Evolutionary conservation across 2,113 vertebrate genomes (phyloP), one percentile per base, ranked within the genome.

Genomic region (Trochalopteron elliotii): DNA sequence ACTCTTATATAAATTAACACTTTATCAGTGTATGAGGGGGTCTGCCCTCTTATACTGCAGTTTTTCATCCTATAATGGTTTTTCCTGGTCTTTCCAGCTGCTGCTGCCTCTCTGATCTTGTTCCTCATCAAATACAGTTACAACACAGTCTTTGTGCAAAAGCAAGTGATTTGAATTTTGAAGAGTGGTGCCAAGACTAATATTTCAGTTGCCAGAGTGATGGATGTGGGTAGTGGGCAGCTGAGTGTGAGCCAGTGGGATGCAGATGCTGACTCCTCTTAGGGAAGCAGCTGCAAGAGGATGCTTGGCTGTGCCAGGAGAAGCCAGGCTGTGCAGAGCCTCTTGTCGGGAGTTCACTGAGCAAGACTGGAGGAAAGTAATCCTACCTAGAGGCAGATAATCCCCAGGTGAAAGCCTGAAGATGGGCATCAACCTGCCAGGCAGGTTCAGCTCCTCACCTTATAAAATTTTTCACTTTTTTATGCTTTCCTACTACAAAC

Each of bases 311-410:
- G 39, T 50, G 59, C 72, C 28, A 4, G n/a, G 12, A 12, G 35
- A 24, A 18, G 24, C 31, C 0, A 1, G 15, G 37, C 35, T 28
- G 22, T 4, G 30, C 0, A 0, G 20, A 63, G 17, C 31, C 39
- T 31, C 3, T 33, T 57, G 39, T 18, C 13, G 9, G 28, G 55
- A 65, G 44, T 39, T 69, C 2, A 0, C 12, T 47, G 78, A 30
- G 37, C 74, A 69, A 37, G 27, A 3, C 2, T 59, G 25, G 67
- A 50, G 47, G 19, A 39, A 44, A 20, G 1, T 52, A 18, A 40
- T 49, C 68, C 20, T 21, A 30, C 21, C 21, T 45, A 50, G 70
- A 40, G 50, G 21, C 11, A 60, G 45, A 22, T 44, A n/a, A 33
- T 81, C 37, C 37, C 0, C 1, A 57, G 3, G 6, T 71, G 80